Percentiles rank a stretch among this genome's conserved stretches.
Conservation (phyloP, 1,140 invertebrate species). For the Neomicropteryx cornuta region DNA sequence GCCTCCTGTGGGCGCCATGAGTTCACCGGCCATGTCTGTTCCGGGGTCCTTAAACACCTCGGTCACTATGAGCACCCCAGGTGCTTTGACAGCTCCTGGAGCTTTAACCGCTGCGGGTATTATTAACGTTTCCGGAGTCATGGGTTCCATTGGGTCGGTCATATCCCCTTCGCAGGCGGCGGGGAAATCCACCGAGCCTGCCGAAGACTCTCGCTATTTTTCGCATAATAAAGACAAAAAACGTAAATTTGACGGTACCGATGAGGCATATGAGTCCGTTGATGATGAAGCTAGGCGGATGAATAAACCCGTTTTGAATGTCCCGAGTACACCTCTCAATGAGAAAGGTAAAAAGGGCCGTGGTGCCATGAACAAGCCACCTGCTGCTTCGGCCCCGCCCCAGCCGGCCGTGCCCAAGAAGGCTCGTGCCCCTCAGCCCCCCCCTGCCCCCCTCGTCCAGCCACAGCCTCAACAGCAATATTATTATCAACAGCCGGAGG, state of each 20-base stretch:
- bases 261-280: constrained; percentile 48
- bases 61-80: constrained; percentile 24
- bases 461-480: constrained; percentile 36
- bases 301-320: constrained; percentile 39
- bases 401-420: constrained; percentile 35
- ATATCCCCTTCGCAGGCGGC: constrained; percentile 7
- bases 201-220: constrained; percentile 62
- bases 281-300: constrained; percentile 43
- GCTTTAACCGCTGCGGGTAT: constrained; percentile 6
- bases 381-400: constrained; percentile 24
- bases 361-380: constrained; percentile 21
- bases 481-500: constrained; percentile 41
- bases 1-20: constrained; percentile 21
- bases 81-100: constrained; percentile 24
- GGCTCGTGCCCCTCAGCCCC: constrained; percentile 35
- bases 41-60: constrained; percentile 18
- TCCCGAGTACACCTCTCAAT: constrained; percentile 39
- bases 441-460: constrained; percentile 31
- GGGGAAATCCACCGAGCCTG: no score
- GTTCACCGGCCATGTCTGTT: constrained; percentile 19
- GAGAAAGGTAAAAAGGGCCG: constrained; percentile 32
- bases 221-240: constrained; percentile 61
- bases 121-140: constrained; percentile 3
- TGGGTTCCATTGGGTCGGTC: constrained; percentile 2
- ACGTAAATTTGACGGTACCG: constrained; percentile 54